A percentile compares a stretch with the other conserved stretches of the same genome.
phyloP scores from a whole-genome alignment of 2,113 vertebrate species.

The Macrotus californicus region DNA sequence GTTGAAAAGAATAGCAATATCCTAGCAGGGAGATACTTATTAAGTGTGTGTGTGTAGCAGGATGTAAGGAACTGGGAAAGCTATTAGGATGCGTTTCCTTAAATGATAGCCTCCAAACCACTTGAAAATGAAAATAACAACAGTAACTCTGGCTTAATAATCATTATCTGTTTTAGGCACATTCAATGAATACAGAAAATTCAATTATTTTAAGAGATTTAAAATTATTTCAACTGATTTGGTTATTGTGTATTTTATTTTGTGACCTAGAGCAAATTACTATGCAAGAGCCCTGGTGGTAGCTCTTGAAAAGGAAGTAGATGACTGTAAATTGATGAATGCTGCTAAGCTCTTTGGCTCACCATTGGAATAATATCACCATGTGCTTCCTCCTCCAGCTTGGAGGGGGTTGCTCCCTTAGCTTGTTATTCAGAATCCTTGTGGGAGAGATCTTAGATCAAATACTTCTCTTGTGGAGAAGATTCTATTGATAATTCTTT shows the following conservation, averaged over 20 bases:
- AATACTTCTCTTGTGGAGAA: not conserved
- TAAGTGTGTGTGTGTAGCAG: not conserved
- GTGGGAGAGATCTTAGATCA: not conserved
- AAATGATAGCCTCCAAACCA: not conserved
- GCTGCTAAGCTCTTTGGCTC: not conserved
- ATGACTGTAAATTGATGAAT: not conserved
- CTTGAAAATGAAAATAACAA: slow-evolving; percentile 11
- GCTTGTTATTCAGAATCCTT: slow-evolving; percentile 6
- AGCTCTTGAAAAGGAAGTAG: not conserved
- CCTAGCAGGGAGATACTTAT: not conserved
- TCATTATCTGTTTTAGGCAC: slow-evolving; percentile 17
- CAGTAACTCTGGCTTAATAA: not conserved
- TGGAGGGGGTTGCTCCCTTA: not conserved
- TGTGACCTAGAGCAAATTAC: not conserved
- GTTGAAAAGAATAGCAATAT: not conserved
- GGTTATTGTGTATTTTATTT: slow-evolving; percentile 12
- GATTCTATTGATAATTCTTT: not conserved
- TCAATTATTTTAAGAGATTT: slow-evolving; percentile 48
- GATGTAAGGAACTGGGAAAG: not conserved
- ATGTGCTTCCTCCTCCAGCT: not conserved
- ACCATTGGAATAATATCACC: not conserved
- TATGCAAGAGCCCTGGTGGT: not conserved
- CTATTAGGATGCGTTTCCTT: not conserved
- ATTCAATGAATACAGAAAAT: not conserved
- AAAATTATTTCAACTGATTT: slow-evolving; percentile 37